phyloP scores from a whole-genome alignment of 2,113 vertebrate species.

The Ictalurus punctatus region DNA sequence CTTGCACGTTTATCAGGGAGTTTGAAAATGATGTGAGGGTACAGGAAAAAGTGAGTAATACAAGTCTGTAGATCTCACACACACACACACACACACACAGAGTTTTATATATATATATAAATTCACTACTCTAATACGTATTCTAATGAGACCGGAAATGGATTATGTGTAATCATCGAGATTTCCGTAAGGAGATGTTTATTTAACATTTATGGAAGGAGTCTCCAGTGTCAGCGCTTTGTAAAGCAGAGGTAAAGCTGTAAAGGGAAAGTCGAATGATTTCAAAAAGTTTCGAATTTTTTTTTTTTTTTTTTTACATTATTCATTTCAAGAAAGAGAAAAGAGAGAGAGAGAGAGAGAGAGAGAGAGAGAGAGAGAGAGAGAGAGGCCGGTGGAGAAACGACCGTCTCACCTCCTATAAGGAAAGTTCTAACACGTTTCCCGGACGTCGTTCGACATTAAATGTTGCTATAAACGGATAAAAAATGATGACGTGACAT shows the following conservation, averaged over 20 bases:
- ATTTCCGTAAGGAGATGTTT: background rate
- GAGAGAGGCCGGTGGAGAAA: background rate
- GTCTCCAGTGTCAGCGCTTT: background rate
- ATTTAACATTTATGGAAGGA: background rate
- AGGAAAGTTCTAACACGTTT: no score
- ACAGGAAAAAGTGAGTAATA: constrained; percentile 43
- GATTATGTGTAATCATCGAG: no score
- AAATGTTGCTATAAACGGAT: background rate
- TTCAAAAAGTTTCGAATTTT: no score
- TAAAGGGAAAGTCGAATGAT: background rate
- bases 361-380: no score
- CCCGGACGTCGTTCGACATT: background rate
- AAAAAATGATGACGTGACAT: background rate
- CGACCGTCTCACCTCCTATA: no score
- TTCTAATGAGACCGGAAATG: no score
- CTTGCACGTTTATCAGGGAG: constrained; percentile 22
- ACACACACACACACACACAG: constrained; percentile 26
- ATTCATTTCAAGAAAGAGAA: no score
- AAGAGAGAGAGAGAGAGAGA: no score
- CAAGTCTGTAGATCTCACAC: background rate
- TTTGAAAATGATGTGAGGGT: constrained; percentile 35
- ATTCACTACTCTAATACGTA: background rate
- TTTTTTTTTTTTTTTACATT: no score
- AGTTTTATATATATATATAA: no score
- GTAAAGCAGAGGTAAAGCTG: background rate